Evolutionary conservation across 2,888 invertebrate species (phyloP), one percentile per base, ranked within the genome.

Genomic region (Cheilosia urbana): DNA sequence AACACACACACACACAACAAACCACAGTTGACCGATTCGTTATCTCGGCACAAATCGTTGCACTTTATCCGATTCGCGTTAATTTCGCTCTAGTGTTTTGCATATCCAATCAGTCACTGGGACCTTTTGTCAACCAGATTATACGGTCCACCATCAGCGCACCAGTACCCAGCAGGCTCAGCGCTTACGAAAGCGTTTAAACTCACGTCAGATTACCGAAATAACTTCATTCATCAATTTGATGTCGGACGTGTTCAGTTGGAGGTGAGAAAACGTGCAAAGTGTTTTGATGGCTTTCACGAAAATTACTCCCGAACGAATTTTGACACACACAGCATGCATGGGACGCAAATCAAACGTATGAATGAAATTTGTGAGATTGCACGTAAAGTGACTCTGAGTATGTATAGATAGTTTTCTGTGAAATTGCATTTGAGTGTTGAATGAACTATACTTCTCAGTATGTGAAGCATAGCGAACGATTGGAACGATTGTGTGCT

Each of bases 141-240:
- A 37, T 47, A 13, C 7, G 47, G 27, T 27, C 55, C n/a, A 47
- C 45, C 34, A 34, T 11, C 11, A 24, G n/a, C 58, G 34, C 13
- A 17, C 17, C 19, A 34, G 9, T 37, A 37, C 13, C 45, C 11
- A 77, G 47, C 65, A 53, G 40, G 77, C 71, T 71, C 42, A 7
- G 58, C 60, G 65, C 47, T 73, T 77, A 66, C 47, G 71, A 66
- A 68, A 84, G 65, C 68, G 62, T 65, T 84, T 45, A 58, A 53
- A 47, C 68, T 63, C 79, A 13, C 71, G 84, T 85, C 80, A 49
- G 84, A 85, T 85, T 76, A 57, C 62, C 69, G 34, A 80, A 85
- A 85, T 80, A 85, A 85, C 75, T 85, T 85, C 84, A 85, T 80
- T 85, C 80, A 85, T 85, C 84, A 85, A 85, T 57, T 85, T 71